These are phyloP conservation scores for Lethenteron camtschaticum DNA, from an alignment of 2,113 vertebrate genomes.

Conservation along the genomic window DNA sequence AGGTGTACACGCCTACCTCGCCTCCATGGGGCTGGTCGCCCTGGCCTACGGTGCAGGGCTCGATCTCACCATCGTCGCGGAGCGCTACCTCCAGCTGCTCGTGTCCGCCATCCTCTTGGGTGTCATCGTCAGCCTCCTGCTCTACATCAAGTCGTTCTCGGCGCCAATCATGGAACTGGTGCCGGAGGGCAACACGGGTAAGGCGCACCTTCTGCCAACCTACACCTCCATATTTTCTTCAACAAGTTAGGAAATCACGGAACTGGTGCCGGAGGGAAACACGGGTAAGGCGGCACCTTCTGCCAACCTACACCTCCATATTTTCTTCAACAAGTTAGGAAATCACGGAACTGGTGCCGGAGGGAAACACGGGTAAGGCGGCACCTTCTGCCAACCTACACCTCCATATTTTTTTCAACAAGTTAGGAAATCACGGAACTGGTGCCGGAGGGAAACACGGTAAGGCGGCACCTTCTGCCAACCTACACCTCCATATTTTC, in stretches of 20 bases:
- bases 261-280: background rate
- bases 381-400: no score
- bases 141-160: background rate
- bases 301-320: no score
- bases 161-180: conserved; percentile 1
- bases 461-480: background rate
- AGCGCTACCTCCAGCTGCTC: conserved; percentile 3
- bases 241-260: background rate
- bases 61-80: background rate
- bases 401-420: no score
- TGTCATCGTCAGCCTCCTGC: background rate
- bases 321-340: no score
- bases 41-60: background rate
- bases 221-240: no score
- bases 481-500: no score
- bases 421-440: background rate
- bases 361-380: background rate
- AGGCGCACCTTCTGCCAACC: background rate
- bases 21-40: background rate
- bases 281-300: background rate
- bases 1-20: background rate
- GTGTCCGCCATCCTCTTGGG: background rate
- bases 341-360: background rate
- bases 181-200: conserved; percentile 1
- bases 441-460: conserved; percentile 1